Conservation (phyloP, 2,888 invertebrate species). For the Ceraclea dissimilis region DNA sequence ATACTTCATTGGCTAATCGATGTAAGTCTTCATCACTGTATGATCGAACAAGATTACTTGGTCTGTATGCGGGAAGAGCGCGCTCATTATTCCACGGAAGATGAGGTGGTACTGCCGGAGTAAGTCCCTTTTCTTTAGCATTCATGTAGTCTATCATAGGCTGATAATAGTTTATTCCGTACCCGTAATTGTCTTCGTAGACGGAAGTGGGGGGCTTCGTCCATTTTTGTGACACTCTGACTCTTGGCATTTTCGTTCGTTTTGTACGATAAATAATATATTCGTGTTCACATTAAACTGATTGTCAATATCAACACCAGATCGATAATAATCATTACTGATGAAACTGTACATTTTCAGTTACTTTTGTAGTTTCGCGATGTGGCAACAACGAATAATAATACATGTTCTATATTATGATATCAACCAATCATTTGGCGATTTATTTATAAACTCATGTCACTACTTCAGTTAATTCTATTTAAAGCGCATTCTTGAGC, state of each 20-base stretch:
- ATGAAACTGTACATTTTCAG: slow-evolving; percentile 24
- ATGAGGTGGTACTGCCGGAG: slow-evolving; percentile 49
- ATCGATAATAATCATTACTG: not conserved
- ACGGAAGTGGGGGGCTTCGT: slow-evolving; percentile 55
- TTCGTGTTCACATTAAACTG: not conserved
- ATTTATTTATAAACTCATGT: slow-evolving; percentile 11
- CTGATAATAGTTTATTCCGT: slow-evolving; percentile 77
- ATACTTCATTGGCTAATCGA: slow-evolving; percentile 57
- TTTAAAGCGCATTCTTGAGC: slow-evolving; percentile 22
- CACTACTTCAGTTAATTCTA: slow-evolving; percentile 18
- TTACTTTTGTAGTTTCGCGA: slow-evolving; percentile 42
- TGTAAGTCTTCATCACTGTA: slow-evolving; percentile 63
- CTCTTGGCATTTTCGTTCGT: slow-evolving; percentile 6
- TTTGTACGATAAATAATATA: not conserved
- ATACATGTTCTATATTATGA: not conserved
- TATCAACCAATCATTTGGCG: slow-evolving; percentile 8
- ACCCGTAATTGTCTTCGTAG: slow-evolving; percentile 78
- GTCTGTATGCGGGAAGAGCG: slow-evolving; percentile 58
- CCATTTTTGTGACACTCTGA: slow-evolving; percentile 37
- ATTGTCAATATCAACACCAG: not conserved
- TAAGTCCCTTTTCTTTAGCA: slow-evolving; percentile 51
- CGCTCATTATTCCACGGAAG: slow-evolving; percentile 68
- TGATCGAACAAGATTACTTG: slow-evolving; percentile 53
- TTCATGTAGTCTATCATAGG: slow-evolving; percentile 82
- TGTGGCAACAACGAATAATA: slow-evolving; percentile 36